Conservation (phyloP, 2,888 invertebrate genomes). For the Idaea straminata region DNA sequence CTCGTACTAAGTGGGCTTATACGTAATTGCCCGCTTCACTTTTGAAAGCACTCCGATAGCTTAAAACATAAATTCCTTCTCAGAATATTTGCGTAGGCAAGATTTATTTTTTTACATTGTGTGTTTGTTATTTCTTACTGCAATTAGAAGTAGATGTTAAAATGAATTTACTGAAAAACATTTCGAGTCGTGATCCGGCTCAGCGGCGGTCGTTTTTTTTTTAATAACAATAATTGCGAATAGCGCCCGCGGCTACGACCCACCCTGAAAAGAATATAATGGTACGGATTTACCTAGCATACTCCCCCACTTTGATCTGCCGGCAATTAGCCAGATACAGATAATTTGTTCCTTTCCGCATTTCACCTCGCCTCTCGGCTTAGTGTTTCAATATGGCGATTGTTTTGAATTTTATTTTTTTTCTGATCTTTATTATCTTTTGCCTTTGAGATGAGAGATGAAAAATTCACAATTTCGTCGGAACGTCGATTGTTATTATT, state of each 20-base stretch:
- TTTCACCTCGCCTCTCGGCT: conserved; percentile 50
- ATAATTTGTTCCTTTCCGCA: conserved; percentile 70
- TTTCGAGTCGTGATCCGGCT: conserved; percentile 64
- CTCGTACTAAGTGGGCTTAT: conserved; percentile 6
- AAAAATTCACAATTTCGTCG: conserved; percentile 46
- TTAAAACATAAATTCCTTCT: background rate
- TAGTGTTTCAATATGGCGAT: conserved; percentile 64
- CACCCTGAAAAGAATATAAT: conserved; percentile 53
- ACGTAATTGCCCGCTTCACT: conserved; percentile 11
- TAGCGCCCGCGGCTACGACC: conserved; percentile 60
- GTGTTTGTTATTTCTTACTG: conserved; percentile 25
- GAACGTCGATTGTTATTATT: conserved; percentile 36
- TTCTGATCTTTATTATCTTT: background rate
- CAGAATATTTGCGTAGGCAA: conserved; percentile 6
- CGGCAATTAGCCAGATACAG: conserved; percentile 72
- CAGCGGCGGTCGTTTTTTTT: conserved; percentile 70
- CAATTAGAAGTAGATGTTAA: conserved; percentile 56
- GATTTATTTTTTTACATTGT: conserved; percentile 9
- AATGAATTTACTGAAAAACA: conserved; percentile 64
- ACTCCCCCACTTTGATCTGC: conserved; percentile 63
- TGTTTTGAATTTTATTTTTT: conserved; percentile 54
- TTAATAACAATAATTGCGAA: conserved; percentile 79
- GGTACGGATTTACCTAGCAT: conserved; percentile 59
- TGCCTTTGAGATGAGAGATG: conserved; percentile 31
- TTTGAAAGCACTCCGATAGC: background rate